Base-by-base conservation (phyloP, 2,888 invertebrate species). In the Diarsia rubi region DNA sequence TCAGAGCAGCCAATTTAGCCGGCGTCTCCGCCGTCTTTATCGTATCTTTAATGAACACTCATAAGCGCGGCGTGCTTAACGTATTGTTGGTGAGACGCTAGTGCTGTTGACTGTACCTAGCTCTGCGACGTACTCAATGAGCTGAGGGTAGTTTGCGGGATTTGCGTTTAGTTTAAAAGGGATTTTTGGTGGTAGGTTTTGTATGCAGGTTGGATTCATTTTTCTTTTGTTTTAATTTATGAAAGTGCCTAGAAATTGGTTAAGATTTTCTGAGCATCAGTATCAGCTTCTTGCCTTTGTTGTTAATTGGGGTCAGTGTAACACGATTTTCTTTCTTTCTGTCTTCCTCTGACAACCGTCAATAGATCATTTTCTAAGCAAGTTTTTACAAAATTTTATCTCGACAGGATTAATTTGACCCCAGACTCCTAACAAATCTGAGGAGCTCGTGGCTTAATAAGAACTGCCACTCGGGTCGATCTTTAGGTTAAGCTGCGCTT, bases 1-100 rank as follows among this genome's bases (percentile, higher is more conserved):
- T 89, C 87, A 88, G 87, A 89, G 89, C 92, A 95, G 94, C 92
- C 94, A 95, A 94, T 95, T 94, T 92, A 93, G 90, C 88, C 92
- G 80, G 79, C 87, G 93, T 90, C 90, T 89, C 92, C 93, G 92
- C 91, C 94, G 95, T 95, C 95, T 95, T 96, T 95, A 95, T 95
- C 94, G 95, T 96, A 96, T 96, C 96, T 96, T 95, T 95, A 95
- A 95, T 94, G 96, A 95, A 96, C 96, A 96, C 94, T 96, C 96
- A 94, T 95, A 96, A 96, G 94, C 95, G 92, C 90, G 90, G 91
- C 91, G 92, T 93, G 92, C 93, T 95, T 94, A 94, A 90, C 92
- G 93, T 93, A 94, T 94, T 94, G 95, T 90, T 80, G 89, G 88
- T 89, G 88, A 89, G 90, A 82, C 86, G 84, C 81, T 83, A 86